Conservation (phyloP, 1,140 invertebrate species). For the Drosophila quadrilineata region DNA sequence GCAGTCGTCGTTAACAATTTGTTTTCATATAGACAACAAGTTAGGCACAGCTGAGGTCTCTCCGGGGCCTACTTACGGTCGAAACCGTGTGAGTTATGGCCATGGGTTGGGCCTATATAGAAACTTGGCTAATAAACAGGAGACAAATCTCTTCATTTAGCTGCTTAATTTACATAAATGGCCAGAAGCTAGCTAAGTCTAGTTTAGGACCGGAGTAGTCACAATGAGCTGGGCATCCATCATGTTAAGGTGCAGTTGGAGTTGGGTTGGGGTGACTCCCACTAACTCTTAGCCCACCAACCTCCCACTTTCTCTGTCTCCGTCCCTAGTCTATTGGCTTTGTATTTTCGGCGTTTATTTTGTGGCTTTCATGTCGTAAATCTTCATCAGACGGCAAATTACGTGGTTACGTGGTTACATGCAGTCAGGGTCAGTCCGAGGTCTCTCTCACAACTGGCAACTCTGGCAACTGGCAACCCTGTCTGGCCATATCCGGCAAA, state of each 20-base stretch:
- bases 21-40: constrained; percentile 31
- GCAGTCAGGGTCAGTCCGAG: neutral
- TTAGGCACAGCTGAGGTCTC: constrained; percentile 8
- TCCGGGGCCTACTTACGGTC: constrained; percentile 15
- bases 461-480: constrained; percentile 28
- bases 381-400: constrained; percentile 79
- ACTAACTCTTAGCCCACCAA: too few relatives aligned
- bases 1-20: constrained; percentile 52
- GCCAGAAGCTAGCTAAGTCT: constrained; percentile 23
- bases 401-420: constrained; percentile 57
- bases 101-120: constrained; percentile 30
- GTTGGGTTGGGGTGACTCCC: neutral
- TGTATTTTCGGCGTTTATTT: constrained; percentile 65
- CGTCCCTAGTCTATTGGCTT: constrained; percentile 36
- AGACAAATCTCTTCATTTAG: constrained; percentile 75
- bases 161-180: constrained; percentile 78
- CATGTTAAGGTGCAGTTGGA: constrained; percentile 21
- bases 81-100: constrained; percentile 30
- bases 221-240: constrained; percentile 52
- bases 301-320: too few relatives aligned
- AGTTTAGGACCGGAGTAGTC: constrained; percentile 9
- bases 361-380: constrained; percentile 76
- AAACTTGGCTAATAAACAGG: constrained; percentile 70
- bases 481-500: constrained; percentile 60
- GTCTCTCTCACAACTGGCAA: constrained; percentile 15